Base-by-base conservation (phyloP, 1,140 invertebrate species). In the Aphidius gifuensis region DNA sequence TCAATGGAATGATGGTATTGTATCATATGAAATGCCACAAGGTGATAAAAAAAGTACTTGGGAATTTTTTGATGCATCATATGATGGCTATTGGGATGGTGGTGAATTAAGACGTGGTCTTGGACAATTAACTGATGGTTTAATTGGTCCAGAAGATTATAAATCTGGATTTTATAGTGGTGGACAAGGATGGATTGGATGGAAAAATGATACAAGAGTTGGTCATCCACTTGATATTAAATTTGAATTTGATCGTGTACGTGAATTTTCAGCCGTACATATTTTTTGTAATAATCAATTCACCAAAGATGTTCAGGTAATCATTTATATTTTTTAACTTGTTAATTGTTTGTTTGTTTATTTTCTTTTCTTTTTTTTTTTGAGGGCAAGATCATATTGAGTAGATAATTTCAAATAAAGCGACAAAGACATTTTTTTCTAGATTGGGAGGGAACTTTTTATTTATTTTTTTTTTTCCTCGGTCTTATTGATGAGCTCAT, bases 31-130 rank as follows among this genome's bases (percentile, higher is more conserved):
- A 66, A 79, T 77, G 77, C 78, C 82, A 64, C 88, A 94, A 64
- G 94, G 93, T 66, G 88, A 90, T 65, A 85, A 86, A 71, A 84
- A 90, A n/a, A 90, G 88, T 55, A 87, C 90, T 68, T 87, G 93
- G 68, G 91, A 96, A 76, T 86, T 97, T 48, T 92, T 90, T 64
- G 96, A 98, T 77, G 87, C 90, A 67, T 92, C 90, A 45, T 99
- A 97, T 80, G 96, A 98, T 79, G 96, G 96, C 3, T 84, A 88
- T 60, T 89, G 91, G 83, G 85, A 88, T 62, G 86, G 84, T 4
- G 86, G 84, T 4, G 83, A 85, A 69, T 77, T 89, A 65, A 79
- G 84, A 11, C 85, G 88, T 50, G 94, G 94, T 21, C 80, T 97
- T 4, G 95, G 95, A n/a, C 90, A 93, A 73, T 83, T 97, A 59